Evolutionary conservation across 2,113 vertebrate species (phyloP), one percentile per base, ranked within the genome.

Genomic region (Phylloscopus whistleri): DNA sequence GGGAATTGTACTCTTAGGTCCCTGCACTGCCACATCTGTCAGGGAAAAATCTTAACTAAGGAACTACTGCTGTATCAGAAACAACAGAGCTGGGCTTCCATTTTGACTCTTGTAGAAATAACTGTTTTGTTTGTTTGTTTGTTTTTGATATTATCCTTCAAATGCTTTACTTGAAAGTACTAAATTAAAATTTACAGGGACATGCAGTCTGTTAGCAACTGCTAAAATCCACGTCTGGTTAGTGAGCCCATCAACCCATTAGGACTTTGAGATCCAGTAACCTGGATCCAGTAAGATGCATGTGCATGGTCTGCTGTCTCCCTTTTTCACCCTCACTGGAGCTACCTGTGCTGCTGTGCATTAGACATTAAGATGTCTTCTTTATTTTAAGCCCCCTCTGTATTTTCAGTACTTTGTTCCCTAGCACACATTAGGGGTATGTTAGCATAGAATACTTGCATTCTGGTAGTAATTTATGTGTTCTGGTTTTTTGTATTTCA

Each of bases 91-190:
- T 68, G 73, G 49, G 37, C 62, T 95, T 95, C 93, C 68, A 55
- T 83, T 84, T 43, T 68, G 85, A 81, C 84, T 69, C 60, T 59
- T 95, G 73, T 82, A 81, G 69, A 96, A 96, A 93, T 78, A 94
- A 84, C 46, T 44, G 26, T 62, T 31, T 55, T 16, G 27, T 27
- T 12, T 19, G 5, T 12, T n/a, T 9, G 13, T 22, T n/a, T 14
- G 41, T 56, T 69, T 51, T 27, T 7, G 19, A 23, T 49, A 52
- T 27, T 72, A 44, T 52, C 33, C 58, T 84, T 80, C 58, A 89
- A 70, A 35, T 72, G n/a, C 37, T 90, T 64, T 84, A 75, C n/a
- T 87, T 90, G n/a, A 89, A 90, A 44, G 35, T 60, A 68, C 44
- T 70, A 37, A 86, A 64, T 68, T 75, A 87, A 87, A 94, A 90